Percentiles rank a stretch among this genome's conserved stretches.
Conservation (phyloP, 2,797 vertebrate species). For the Zenarchopterus dispar region DNA sequence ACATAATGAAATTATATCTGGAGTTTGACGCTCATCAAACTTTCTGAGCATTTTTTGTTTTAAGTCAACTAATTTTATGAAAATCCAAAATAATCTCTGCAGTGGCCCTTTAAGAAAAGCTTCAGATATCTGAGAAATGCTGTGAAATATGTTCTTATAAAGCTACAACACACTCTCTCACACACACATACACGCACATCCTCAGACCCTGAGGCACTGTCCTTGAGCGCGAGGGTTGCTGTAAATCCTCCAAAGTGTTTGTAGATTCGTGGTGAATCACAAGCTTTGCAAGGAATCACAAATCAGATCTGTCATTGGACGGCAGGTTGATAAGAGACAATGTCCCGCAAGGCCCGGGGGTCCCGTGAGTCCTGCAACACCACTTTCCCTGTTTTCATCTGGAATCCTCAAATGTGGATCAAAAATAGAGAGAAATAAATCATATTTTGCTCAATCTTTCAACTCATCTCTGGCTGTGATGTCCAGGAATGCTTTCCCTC, state of each 20-base stretch:
- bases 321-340: slow-evolving; percentile 11
- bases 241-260: slow-evolving; percentile 31
- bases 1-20: too few relatives aligned
- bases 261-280: slow-evolving; percentile 20
- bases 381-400: slow-evolving; percentile 17
- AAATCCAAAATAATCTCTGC: too few relatives aligned
- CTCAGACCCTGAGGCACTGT: slow-evolving; percentile 4
- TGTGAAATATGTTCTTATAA: too few relatives aligned
- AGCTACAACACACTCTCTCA: too few relatives aligned
- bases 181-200: slow-evolving; percentile 4
- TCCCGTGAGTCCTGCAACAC: not conserved
- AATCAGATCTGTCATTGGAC: slow-evolving; percentile 12
- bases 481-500: not conserved
- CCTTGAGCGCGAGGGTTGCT: slow-evolving; percentile 25
- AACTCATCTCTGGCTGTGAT: slow-evolving; percentile 10
- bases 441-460: slow-evolving; percentile 17
- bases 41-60: too few relatives aligned
- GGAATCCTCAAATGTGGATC: slow-evolving; percentile 3
- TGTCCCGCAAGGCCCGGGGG: not conserved
- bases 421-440: slow-evolving; percentile 12
- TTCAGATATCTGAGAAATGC: too few relatives aligned
- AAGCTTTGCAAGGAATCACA: slow-evolving; percentile 8
- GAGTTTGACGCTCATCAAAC: too few relatives aligned
- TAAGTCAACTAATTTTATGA: too few relatives aligned
- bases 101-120: too few relatives aligned